phyloP scores from a whole-genome alignment of 92 coral and sea anemone genomes.

The Epizoanthus ramosus region DNA sequence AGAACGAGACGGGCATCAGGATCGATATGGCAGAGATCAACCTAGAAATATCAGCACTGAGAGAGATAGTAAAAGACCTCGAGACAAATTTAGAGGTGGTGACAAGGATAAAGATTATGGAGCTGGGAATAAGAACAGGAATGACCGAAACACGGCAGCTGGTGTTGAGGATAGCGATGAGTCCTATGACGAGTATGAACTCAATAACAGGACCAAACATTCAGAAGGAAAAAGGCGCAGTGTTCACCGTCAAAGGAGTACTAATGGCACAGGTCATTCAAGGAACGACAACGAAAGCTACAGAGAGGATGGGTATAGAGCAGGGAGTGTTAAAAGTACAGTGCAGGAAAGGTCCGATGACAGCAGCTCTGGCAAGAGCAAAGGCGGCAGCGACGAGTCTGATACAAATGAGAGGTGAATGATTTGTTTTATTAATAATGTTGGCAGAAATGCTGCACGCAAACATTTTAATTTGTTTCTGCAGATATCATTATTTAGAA shows the following conservation, averaged over 20 bases:
- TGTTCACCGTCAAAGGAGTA: background rate
- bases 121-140: background rate
- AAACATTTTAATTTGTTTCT: too few relatives aligned
- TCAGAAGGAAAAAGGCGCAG: background rate
- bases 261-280: background rate
- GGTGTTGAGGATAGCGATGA: background rate
- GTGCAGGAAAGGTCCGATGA: background rate
- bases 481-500: too few relatives aligned
- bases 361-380: slow-evolving; percentile 16
- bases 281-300: background rate
- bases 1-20: background rate
- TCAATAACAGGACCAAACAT: background rate
- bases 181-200: background rate
- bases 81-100: background rate
- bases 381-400: slow-evolving; percentile 27
- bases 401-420: slow-evolving; percentile 20
- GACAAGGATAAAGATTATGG: background rate
- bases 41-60: background rate
- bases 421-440: too few relatives aligned
- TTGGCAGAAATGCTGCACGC: too few relatives aligned
- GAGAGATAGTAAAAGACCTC: slow-evolving; percentile 4
- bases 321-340: background rate
- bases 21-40: slow-evolving; percentile 20
- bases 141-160: background rate
- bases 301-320: background rate